These are phyloP conservation scores for Aythya baeri DNA, from an alignment of 2,113 vertebrate genomes.

Conservation along the genomic window DNA sequence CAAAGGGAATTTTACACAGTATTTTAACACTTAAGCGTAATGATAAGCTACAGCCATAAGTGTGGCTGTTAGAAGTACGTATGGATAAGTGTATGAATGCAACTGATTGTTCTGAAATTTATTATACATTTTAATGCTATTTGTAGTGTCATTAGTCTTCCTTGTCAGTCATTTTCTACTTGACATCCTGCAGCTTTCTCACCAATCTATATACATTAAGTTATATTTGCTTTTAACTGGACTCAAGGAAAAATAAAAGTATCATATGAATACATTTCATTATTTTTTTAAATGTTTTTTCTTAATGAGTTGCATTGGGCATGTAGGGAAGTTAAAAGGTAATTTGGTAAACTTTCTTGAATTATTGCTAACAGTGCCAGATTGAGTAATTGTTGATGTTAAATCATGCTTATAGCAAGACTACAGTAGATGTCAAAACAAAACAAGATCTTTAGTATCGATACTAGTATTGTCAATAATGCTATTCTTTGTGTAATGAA, in stretches of 20 bases:
- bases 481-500: neutral
- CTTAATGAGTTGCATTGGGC: neutral
- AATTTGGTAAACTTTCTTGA: neutral
- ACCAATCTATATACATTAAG: neutral
- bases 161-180: conserved; percentile 1
- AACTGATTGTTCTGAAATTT: neutral
- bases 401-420: neutral
- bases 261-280: neutral
- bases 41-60: neutral
- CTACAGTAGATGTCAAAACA: neutral
- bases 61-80: neutral
- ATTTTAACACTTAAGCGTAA: neutral
- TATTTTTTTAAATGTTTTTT: neutral
- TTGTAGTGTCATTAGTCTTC: neutral
- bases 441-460: neutral
- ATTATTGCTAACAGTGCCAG: neutral
- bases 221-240: neutral
- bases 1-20: neutral
- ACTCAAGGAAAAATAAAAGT: neutral
- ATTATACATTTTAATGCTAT: conserved; percentile 3
- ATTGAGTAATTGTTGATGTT: neutral
- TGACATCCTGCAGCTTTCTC: neutral
- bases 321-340: neutral
- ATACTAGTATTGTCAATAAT: neutral
- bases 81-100: neutral